These are phyloP conservation scores for Iselma pallidipennis DNA, from an alignment of 2,888 invertebrate genomes.

Conservation along the genomic window DNA sequence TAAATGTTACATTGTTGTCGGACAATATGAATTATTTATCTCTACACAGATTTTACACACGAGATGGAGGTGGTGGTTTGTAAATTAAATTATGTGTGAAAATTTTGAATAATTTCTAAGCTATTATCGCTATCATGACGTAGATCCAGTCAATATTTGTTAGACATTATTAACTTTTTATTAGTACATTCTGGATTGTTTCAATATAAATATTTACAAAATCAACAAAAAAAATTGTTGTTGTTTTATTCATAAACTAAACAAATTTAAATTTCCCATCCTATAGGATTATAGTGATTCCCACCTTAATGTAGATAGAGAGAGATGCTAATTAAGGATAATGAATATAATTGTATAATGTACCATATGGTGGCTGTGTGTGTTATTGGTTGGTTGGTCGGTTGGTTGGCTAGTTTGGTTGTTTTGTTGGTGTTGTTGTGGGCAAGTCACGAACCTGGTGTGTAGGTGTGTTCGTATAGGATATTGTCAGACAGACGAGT, in stretches of 20 bases:
- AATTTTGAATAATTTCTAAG: too few species aligned
- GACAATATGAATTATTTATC: too few species aligned
- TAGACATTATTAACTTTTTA: too few species aligned
- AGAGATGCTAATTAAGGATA: conserved; percentile 13
- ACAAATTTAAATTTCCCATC: not conserved
- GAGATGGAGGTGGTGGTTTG: too few species aligned
- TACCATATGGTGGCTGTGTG: conserved; percentile 11
- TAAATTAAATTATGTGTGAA: too few species aligned
- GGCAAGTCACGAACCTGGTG: conserved; percentile 17
- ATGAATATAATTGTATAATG: conserved; percentile 14
- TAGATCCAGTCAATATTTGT: too few species aligned
- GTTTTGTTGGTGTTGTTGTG: conserved; percentile 10
- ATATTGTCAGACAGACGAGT: not conserved
- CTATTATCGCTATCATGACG: too few species aligned
- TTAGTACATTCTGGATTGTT: too few species aligned
- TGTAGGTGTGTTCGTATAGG: not conserved
- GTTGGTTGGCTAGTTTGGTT: conserved; percentile 4
- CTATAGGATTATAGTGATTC: not conserved
- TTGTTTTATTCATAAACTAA: not conserved
- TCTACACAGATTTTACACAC: too few species aligned
- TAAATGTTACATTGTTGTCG: too few species aligned
- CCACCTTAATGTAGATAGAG: not conserved
- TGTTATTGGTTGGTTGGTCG: not conserved
- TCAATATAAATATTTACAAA: too few species aligned
- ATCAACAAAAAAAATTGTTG: not conserved